Base-by-base conservation (phyloP, 2,797 vertebrate genomes). In the Pipistrellus nathusii region DNA sequence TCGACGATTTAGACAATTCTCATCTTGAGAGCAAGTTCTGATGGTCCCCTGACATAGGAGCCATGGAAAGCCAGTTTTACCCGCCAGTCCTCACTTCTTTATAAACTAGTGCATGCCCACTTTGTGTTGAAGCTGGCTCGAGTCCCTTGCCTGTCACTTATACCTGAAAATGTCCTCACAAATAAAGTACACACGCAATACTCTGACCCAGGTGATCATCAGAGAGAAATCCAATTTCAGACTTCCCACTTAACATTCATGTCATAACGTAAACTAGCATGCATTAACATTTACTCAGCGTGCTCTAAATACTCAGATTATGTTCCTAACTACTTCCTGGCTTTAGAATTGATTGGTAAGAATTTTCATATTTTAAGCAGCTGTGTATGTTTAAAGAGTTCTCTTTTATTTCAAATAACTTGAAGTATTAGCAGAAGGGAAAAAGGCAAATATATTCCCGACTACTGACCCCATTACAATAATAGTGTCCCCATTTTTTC, bases 271-370 rank as follows among this genome's bases (percentile, higher is more conserved):
- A 73, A 93, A 77, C 87, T 12, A 93, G 90, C 55, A 92, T 90
- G 88, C 81, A 82, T 95, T 92, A 96, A 78, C 94, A 93, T 94
- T 88, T 95, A 88, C 78, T 94, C 75, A 90, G 46, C 30, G 21
- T 76, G 85, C 78, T 95, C 69, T 94, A 85, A 95, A 94, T 91
- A 89, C 48, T 87, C 69, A 80, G 85, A 78, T 48, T 64, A 57
- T 59, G 41, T 85, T 72, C 73, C 68, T 89, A 88, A 71, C 44
- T 32, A 75, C 57, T 85, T 94, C 35, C 71, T 57, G 21, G 55
- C 83, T 88, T 93, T 57, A 86, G 48, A 86, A 81, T 17, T 92
- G 88, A 92, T 21, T 82, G 48, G 17, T 81, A 80, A 68, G 14
- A 68, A 57, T 68, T 89, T 73, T 71, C 23, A 1, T 85, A 69